A percentile compares a stretch with the other conserved stretches of the same genome.
Conservation (phyloP, 2,113 vertebrate genomes). For the Tringa solitaria region DNA sequence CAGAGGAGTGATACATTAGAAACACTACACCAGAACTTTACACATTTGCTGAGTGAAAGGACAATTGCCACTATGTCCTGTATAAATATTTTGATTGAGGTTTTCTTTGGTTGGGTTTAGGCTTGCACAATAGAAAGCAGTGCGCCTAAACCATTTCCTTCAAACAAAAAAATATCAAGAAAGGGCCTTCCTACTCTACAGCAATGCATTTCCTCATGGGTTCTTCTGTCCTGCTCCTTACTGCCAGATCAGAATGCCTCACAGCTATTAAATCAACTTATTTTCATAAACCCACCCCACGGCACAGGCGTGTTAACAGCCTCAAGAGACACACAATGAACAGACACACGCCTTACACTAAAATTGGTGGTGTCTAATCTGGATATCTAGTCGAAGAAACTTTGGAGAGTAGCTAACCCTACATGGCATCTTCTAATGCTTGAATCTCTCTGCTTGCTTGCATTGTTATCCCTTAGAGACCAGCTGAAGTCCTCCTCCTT, state of each 20-base stretch:
- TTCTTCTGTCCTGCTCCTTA: not conserved
- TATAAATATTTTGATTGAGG: not conserved
- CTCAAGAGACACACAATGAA: not conserved
- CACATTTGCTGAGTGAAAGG: not conserved
- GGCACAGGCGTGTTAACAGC: not conserved
- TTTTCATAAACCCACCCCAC: not conserved
- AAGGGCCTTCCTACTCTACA: not conserved
- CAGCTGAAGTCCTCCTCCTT: not conserved
- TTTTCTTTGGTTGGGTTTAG: not conserved
- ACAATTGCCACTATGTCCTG: not conserved
- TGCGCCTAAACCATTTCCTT: not conserved
- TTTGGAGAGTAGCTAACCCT: not conserved
- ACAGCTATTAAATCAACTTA: not conserved
- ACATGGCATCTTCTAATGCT: not conserved
- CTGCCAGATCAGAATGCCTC: not conserved
- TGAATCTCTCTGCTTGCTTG: not conserved
- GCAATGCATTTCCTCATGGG: not conserved
- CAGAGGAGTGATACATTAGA: not conserved
- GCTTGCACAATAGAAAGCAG: not conserved
- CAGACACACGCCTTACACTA: not conserved
- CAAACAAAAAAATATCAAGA: not conserved
- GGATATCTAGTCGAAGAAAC: not conserved
- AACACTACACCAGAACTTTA: not conserved
- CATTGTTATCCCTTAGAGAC: accelerated
- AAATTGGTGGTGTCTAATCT: not conserved